Conservation (phyloP, 1,140 invertebrate species). For the Drosophila orena region DNA sequence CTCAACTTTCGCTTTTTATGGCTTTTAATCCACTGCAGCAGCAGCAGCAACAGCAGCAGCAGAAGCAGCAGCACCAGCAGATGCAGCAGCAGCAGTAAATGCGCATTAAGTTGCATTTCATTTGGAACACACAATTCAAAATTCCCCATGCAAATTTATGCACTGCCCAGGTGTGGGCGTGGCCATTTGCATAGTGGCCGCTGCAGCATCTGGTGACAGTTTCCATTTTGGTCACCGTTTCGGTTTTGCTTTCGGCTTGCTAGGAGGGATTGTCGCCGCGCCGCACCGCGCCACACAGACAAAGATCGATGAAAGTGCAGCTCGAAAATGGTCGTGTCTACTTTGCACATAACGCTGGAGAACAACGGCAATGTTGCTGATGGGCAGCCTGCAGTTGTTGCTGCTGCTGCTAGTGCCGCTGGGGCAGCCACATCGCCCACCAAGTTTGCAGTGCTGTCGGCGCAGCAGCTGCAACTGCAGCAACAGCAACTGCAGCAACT, state of each 20-base stretch:
- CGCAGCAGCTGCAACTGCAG: conserved; percentile 35
- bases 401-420: not conserved
- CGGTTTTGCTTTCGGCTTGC: conserved; percentile 5
- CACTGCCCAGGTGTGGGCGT: conserved; percentile 40
- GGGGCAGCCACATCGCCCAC: conserved; percentile 23
- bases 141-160: conserved; percentile 67
- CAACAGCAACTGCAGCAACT: conserved; percentile 15
- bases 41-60: conserved; percentile 26
- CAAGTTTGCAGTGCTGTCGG: conserved; percentile 21
- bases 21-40: conserved; percentile 20
- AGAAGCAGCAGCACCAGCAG: too few species aligned
- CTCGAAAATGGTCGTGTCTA: conserved; percentile 72
- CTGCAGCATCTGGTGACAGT: conserved; percentile 10
- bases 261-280: conserved; percentile 3
- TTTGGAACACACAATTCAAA: conserved; percentile 23
- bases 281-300: not conserved
- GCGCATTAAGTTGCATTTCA: conserved; percentile 74
- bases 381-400: conserved; percentile 7
- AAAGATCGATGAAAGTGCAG: conserved; percentile 4
- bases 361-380: conserved; percentile 42
- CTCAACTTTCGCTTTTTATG: conserved; percentile 65
- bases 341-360: conserved; percentile 72
- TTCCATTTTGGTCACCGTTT: conserved; percentile 12
- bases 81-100: conserved; percentile 46
- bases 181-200: conserved; percentile 47